phyloP scores from a whole-genome alignment of 2,888 invertebrate genomes.

The Hedya salicella region DNA sequence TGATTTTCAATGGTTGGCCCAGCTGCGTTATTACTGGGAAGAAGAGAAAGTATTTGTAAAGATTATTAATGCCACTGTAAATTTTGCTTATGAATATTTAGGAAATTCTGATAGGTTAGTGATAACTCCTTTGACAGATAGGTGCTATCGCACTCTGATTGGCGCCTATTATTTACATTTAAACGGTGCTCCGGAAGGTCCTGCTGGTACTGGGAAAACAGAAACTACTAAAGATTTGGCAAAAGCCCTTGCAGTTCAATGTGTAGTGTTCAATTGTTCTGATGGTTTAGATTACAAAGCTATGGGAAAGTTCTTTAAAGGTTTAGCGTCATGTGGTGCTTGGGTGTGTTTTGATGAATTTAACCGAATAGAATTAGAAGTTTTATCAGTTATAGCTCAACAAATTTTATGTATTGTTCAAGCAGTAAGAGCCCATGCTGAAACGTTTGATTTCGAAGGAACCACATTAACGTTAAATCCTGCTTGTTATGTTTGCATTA shows the following conservation, averaged over 20 bases:
- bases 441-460: constrained; percentile 91
- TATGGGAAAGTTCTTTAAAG: constrained; percentile 94
- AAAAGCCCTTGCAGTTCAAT: constrained; percentile 95
- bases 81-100: constrained; percentile 93
- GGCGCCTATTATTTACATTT: constrained; percentile 93
- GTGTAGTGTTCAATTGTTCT: constrained; percentile 95
- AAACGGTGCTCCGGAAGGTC: constrained; percentile 94
- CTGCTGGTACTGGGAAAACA: constrained; percentile 95
- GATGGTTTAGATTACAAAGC: constrained; percentile 94
- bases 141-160: constrained; percentile 93
- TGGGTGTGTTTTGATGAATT: constrained; percentile 97
- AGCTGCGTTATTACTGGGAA: constrained; percentile 92
- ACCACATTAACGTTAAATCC: constrained; percentile 90
- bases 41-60: constrained; percentile 88
- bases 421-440: constrained; percentile 88
- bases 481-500: constrained; percentile 92
- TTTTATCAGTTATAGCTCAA: constrained; percentile 94
- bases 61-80: constrained; percentile 91
- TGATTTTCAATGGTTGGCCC: constrained; percentile 94
- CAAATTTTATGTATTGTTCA: constrained; percentile 92
- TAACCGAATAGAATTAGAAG: constrained; percentile 93
- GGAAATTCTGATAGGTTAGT: constrained; percentile 92
- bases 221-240: constrained; percentile 97
- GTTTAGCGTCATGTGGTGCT: constrained; percentile 92
- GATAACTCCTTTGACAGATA: constrained; percentile 90